Evolutionary conservation across 2,797 vertebrate genomes (phyloP).

Genomic region (Novumbra hubbsi): DNA sequence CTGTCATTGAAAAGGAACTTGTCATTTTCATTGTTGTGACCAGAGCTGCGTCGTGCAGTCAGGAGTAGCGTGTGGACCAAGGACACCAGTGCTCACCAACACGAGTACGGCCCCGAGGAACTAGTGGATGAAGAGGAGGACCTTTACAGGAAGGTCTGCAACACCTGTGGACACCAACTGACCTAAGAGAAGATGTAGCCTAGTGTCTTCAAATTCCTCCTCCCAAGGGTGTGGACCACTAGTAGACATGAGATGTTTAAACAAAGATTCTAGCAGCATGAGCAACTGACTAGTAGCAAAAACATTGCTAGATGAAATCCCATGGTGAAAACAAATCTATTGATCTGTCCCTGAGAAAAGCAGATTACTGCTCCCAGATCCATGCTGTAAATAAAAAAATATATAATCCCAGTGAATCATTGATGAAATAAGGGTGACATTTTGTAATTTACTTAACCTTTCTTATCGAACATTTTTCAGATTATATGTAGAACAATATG

Average conservation of each 20-base stretch:
- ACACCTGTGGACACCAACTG: constrained; percentile 87
- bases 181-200: constrained; percentile 94
- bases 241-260: not conserved
- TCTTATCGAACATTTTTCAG: not conserved
- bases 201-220: not conserved
- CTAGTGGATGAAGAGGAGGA: constrained; percentile 85
- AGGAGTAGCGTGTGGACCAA: constrained; percentile 94
- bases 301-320: too few species aligned
- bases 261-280: not conserved
- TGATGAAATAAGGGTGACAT: too few species aligned
- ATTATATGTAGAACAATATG: not conserved
- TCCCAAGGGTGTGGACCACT: not conserved
- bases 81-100: constrained; percentile 79
- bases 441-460: not conserved
- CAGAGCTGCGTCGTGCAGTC: constrained; percentile 88
- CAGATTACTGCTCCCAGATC: too few species aligned
- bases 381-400: too few species aligned
- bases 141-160: constrained; percentile 87
- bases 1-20: too few species aligned
- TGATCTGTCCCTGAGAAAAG: too few species aligned
- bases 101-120: constrained; percentile 92
- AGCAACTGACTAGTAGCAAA: not conserved
- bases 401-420: too few species aligned
- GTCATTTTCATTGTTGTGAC: not conserved
- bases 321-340: too few species aligned